phyloP scores from a whole-genome alignment of 2,888 invertebrate species.

The Leistus spinibarbis region DNA sequence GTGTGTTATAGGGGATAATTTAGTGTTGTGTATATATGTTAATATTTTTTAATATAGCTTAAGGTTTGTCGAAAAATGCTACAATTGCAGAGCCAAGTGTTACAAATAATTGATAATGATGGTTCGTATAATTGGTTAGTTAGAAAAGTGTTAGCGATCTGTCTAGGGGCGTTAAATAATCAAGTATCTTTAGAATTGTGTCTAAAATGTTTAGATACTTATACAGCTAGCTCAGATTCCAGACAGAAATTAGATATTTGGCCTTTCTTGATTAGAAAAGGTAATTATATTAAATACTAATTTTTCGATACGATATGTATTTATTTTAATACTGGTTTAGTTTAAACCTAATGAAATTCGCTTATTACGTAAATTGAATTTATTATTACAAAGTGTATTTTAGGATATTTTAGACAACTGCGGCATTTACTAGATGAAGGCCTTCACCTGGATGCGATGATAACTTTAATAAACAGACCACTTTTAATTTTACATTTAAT shows the following conservation, averaged over 20 bases:
- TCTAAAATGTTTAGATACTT: constrained; percentile 78
- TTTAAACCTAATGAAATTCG: neutral
- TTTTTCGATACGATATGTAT: neutral
- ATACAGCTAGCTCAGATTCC: constrained; percentile 59
- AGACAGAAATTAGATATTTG: constrained; percentile 56
- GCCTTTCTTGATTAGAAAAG: constrained; percentile 64
- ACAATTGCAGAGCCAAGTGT: constrained; percentile 54
- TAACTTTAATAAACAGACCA: constrained; percentile 79
- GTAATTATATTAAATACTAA: constrained; percentile 49
- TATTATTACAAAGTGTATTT: constrained; percentile 42
- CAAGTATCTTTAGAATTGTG: constrained; percentile 66
- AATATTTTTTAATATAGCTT: constrained; percentile 48
- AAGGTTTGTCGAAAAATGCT: constrained; percentile 57
- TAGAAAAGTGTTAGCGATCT: constrained; percentile 51
- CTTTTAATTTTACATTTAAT: constrained; percentile 63
- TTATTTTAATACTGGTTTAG: neutral
- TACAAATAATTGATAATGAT: constrained; percentile 50
- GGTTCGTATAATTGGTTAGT: constrained; percentile 58
- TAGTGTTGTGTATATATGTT: neutral
- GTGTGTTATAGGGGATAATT: constrained; percentile 33
- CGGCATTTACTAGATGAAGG: constrained; percentile 74
- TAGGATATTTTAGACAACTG: constrained; percentile 77
- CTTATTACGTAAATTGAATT: no score
- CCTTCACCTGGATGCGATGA: constrained; percentile 69
- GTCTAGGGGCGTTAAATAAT: constrained; percentile 49